phyloP scores from a whole-genome alignment of 2,888 invertebrate genomes.

The Chesias legatella region DNA sequence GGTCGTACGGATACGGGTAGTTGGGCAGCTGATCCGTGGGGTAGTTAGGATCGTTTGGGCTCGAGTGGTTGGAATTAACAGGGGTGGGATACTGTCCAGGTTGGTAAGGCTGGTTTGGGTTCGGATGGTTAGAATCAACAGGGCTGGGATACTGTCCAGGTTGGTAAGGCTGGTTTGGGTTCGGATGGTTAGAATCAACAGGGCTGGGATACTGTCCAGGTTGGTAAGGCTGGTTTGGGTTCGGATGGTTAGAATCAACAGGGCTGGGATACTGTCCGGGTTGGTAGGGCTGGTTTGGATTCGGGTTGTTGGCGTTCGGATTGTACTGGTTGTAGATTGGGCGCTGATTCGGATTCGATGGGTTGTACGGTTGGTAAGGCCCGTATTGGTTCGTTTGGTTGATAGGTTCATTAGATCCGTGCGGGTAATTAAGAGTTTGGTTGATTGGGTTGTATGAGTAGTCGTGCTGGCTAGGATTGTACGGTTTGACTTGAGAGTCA shows the following conservation, averaged over 20 bases:
- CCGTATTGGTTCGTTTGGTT: conserved; percentile 14
- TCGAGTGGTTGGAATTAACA: conserved; percentile 13
- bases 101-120: conserved; percentile 19
- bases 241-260: conserved; percentile 13
- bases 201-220: conserved; percentile 19
- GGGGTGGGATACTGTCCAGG: conserved; percentile 19
- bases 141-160: conserved; percentile 19
- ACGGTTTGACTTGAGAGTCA: conserved; percentile 20
- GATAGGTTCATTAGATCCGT: not conserved
- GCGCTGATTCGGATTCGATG: conserved; percentile 7
- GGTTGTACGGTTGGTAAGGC: conserved; percentile 13
- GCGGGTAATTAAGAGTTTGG: conserved; percentile 3
- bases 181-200: conserved; percentile 13
- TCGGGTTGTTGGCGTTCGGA: conserved; percentile 8
- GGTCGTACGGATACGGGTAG: conserved; percentile 15
- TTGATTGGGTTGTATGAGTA: conserved; percentile 7
- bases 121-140: conserved; percentile 13
- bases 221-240: conserved; percentile 19
- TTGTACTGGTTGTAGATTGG: conserved; percentile 6
- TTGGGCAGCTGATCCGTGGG: conserved; percentile 21
- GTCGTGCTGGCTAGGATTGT: conserved; percentile 5
- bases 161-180: conserved; percentile 19
- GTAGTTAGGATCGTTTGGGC: conserved; percentile 18
- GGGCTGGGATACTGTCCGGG: conserved; percentile 18
- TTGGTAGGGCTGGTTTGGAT: conserved; percentile 15